These are phyloP conservation scores for Pharmacophagus antenor DNA, from an alignment of 2,888 invertebrate species.

Conservation along the genomic window DNA sequence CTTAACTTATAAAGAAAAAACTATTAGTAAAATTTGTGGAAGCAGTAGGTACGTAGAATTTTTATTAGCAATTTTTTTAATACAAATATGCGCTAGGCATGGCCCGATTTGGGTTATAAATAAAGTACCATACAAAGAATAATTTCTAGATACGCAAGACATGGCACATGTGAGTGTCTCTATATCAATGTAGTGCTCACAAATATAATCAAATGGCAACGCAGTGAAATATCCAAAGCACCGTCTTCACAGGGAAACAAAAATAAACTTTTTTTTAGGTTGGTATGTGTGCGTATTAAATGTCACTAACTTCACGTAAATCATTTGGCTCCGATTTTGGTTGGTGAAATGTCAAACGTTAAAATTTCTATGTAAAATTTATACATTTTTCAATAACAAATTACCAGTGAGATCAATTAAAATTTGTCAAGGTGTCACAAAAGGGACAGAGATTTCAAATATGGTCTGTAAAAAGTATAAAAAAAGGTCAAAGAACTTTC, in stretches of 20 bases:
- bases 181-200: too few relatives aligned
- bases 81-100: too few relatives aligned
- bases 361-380: conserved; percentile 22
- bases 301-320: background rate
- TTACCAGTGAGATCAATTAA: conserved; percentile 37
- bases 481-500: conserved; percentile 68
- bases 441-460: conserved; percentile 59
- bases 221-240: too few relatives aligned
- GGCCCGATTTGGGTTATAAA: too few relatives aligned
- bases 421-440: conserved; percentile 66
- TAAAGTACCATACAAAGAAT: too few relatives aligned
- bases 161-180: too few relatives aligned
- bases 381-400: conserved; percentile 23
- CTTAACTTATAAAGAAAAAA: too few relatives aligned
- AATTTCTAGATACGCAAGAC: too few relatives aligned
- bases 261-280: background rate
- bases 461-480: conserved; percentile 68
- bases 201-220: too few relatives aligned
- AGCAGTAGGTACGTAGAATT: too few relatives aligned
- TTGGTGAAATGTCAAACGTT: conserved; percentile 21
- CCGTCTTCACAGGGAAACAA: background rate
- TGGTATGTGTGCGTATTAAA: background rate
- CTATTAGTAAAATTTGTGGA: too few relatives aligned
- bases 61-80: too few relatives aligned
- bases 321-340: conserved; percentile 2